Evolutionary conservation across 92 coral and sea anemone genomes (phyloP).

Genomic region (Ricordea florida): DNA sequence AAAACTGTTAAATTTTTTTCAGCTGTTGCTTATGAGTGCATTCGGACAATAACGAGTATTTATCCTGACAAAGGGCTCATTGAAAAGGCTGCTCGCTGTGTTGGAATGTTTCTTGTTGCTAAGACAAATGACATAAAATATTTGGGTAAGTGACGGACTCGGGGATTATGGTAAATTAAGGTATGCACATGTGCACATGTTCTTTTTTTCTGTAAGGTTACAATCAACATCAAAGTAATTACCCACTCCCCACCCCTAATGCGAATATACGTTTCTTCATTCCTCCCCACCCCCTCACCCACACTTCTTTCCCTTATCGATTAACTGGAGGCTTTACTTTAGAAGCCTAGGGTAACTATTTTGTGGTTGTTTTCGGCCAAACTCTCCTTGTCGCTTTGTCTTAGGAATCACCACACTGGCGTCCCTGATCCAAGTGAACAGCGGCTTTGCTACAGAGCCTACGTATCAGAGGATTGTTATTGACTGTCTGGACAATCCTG

Average conservation of each 20-base stretch:
- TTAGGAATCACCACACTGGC: conserved; percentile 86
- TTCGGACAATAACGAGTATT: conserved; percentile 78
- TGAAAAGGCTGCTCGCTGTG: conserved; percentile 73
- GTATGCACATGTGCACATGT: too few species aligned
- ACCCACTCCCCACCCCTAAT: not conserved
- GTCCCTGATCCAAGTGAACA: conserved; percentile 75
- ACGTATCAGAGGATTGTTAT: conserved; percentile 84
- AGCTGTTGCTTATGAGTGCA: conserved; percentile 96
- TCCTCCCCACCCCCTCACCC: too few species aligned
- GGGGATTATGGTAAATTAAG: too few species aligned
- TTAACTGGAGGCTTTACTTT: not conserved
- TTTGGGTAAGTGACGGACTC: conserved; percentile 65
- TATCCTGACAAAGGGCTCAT: conserved; percentile 78
- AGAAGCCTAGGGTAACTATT: too few species aligned
- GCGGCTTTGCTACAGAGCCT: conserved; percentile 83
- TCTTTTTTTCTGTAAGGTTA: too few species aligned
- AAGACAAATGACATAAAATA: conserved; percentile 83
- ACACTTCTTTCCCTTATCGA: not conserved
- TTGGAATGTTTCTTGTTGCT: conserved; percentile 82
- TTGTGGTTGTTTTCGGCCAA: too few species aligned
- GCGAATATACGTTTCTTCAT: too few species aligned
- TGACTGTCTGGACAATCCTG: conserved; percentile 92
- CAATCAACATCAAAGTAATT: too few species aligned
- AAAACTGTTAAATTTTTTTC: too few species aligned
- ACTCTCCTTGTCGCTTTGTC: too few species aligned